Conservation (phyloP, 2,113 vertebrate genomes). For the Ictalurus punctatus region DNA sequence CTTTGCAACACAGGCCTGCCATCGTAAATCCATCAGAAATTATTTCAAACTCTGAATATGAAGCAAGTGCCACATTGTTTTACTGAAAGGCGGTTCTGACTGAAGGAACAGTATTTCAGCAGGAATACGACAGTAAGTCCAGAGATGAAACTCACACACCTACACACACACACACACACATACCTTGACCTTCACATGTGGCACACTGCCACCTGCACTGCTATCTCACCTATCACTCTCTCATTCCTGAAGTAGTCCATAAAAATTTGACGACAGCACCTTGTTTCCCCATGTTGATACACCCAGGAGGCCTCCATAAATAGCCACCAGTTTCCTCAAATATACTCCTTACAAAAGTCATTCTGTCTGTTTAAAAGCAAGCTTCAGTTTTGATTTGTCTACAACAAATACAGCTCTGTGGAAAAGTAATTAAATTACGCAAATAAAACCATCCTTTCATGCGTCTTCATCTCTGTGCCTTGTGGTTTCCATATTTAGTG, state of each 20-base stretch:
- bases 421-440: slow-evolving; percentile 17
- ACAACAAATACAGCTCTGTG: neutral
- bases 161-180: slow-evolving; percentile 19
- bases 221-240: slow-evolving; percentile 14
- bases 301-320: slow-evolving; percentile 31
- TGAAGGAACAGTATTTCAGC: neutral
- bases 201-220: slow-evolving; percentile 6
- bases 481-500: slow-evolving; percentile 2
- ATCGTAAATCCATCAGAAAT: neutral
- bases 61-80: neutral
- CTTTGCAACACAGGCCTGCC: neutral
- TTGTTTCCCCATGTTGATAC: slow-evolving; percentile 2
- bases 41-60: neutral
- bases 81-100: neutral
- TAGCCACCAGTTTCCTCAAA: slow-evolving; percentile 3
- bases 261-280: slow-evolving; percentile 26
- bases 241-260: slow-evolving; percentile 23
- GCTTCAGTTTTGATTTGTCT: neutral
- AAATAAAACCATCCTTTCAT: neutral
- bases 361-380: neutral
- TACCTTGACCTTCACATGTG: slow-evolving; percentile 31
- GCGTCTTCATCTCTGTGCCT: slow-evolving; percentile 15
- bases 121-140: neutral
- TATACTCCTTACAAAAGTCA: slow-evolving; percentile 12
- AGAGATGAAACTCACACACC: neutral